Base-by-base conservation (phyloP, 2,888 invertebrate genomes). In the Drosophila gaucha region DNA sequence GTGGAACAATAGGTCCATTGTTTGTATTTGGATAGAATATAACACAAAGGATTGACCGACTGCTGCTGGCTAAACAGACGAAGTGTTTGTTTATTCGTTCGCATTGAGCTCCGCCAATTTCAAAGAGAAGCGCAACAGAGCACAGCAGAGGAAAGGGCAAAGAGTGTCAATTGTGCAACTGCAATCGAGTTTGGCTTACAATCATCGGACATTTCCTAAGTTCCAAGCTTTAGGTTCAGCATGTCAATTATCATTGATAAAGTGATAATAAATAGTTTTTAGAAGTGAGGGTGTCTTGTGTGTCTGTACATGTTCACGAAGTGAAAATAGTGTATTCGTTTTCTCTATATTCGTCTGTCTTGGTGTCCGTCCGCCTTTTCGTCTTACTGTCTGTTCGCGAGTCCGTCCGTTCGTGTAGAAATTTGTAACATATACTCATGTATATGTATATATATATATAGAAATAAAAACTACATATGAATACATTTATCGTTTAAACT, bases 61-160 rank as follows among this genome's bases (percentile, higher is more conserved):
- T 44, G 49, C 31, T 49, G 14, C 57, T 30, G 16, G 14, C 10
- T 46, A 30, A 65, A 78, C 78, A 78, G 58, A 71, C 54, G 59
- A 74, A 60, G 60, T 58, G 65, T 65, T 74, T 80, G 80, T 78
- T 58, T 31, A 39, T 39, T 51, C 66, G n/a, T 9, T 20, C 22
- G 10, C 24, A 33, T 38, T n/a, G 6, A 50, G 26, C n/a, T 47
- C 26, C 18, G 28, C 26, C 28, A 43, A 33, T 28, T 16, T 31
- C 2, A 28, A 52, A 44, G 24, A 24, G 6, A 41, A 22, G 8
- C 28, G 10, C 10, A 43, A 9, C 43, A 12, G 44, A n/a, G 38
- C 46, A 31, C 20, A n/a, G 24, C 43, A 43, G 31, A 41, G 6
- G 2, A n/a, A 20, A 22, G 35, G 16, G 28, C 14, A 38, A 46